Evolutionary conservation across 1,140 invertebrate genomes (phyloP), one percentile per base, ranked within the genome.

Genomic region (Drosophila murphyi): DNA sequence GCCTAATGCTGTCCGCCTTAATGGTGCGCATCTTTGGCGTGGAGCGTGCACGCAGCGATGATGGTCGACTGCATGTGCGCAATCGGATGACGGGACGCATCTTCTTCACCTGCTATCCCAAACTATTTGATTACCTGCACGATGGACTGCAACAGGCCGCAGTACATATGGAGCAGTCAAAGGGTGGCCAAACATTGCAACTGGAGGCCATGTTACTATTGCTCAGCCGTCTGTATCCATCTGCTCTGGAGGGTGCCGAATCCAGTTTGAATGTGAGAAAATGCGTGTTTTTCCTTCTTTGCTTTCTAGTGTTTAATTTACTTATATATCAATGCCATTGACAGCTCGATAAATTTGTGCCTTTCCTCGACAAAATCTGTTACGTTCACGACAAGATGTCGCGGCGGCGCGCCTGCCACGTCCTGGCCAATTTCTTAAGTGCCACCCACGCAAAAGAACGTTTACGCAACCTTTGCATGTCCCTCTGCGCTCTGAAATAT

Each of bases 31-130:
- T 43, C 39, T 43, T 43, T 43, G 39, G 39, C 10, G 98, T 98
- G 0, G 96, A 96, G 79, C 93, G 96, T 63, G 95, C 94, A 0
- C 70, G 87, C 3, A 10, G 2, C 2, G 3, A 4, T 43, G 39
- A 43, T 43, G 39, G 39, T 3, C 10, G n/a, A n/a, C 10, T 43
- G 39, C 39, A 43, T 43, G 4, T 2, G 4, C 39, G 39, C 3
- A 43, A 43, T 43, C 39, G 20, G 20, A 20, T 20, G 20, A 20
- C 20, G 20, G 20, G 20, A 20, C 20, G 39, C 39, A 43, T 43
- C 10, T 43, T 43, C 10, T 43, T 43, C n/a, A 43, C 39, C 10
- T 43, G 39, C 39, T 43, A 43, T 43, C 39, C 39, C 10, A 43
- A 43, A n/a, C 39, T 43, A n/a, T 43, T 43, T 43, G 39, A 43